Evolutionary conservation across 1,140 invertebrate species (phyloP).

Genomic region (Diplogasteroides magnus): DNA sequence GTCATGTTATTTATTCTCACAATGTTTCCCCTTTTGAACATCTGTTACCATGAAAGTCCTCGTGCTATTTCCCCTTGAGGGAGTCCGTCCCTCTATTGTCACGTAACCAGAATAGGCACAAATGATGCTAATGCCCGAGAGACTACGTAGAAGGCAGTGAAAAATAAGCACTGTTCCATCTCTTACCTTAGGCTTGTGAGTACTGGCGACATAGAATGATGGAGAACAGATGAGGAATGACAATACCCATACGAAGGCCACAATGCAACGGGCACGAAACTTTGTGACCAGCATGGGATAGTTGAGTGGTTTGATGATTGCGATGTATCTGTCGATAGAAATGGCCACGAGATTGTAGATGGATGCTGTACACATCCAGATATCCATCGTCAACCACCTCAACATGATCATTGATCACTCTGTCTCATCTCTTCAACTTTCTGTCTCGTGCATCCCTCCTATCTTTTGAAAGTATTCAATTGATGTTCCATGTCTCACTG

Average conservation of each 20-base stretch:
- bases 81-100: conserved; percentile 34
- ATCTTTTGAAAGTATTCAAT: too few species aligned
- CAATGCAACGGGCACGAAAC: conserved; percentile 79
- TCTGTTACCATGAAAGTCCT: too few species aligned
- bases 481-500: background rate
- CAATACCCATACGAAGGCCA: conserved; percentile 83
- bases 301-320: conserved; percentile 93
- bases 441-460: too few species aligned
- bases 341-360: conserved; percentile 93
- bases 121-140: too few species aligned
- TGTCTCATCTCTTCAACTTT: background rate
- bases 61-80: too few species aligned
- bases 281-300: conserved; percentile 90
- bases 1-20: conserved; percentile 30
- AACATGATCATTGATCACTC: conserved; percentile 63
- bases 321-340: conserved; percentile 73
- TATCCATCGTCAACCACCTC: conserved; percentile 86
- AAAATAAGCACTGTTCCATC: background rate
- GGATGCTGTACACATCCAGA: conserved; percentile 90
- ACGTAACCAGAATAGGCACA: conserved; percentile 41
- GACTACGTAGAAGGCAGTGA: background rate
- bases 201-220: conserved; percentile 35
- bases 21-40: too few species aligned
- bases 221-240: conserved; percentile 84
- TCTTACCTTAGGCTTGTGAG: background rate